Conservation (phyloP, 2,888 invertebrate genomes). For the Patella depressa region DNA sequence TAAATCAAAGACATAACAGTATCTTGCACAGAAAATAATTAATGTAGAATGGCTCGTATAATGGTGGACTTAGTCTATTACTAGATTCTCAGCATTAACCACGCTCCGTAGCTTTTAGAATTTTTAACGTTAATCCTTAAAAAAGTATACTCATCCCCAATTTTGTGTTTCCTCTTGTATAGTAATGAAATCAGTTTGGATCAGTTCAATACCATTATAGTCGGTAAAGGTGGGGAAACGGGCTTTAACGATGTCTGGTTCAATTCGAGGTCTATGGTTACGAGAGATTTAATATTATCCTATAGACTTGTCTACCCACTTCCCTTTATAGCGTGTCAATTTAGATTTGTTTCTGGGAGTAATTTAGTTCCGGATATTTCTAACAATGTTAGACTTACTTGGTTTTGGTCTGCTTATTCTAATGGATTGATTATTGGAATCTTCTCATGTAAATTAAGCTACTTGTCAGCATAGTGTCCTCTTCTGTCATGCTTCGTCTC, state of each 20-base stretch:
- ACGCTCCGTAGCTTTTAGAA: no score
- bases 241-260: neutral
- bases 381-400: slow-evolving; percentile 10
- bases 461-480: slow-evolving; percentile 7
- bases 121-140: no score
- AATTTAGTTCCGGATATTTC: slow-evolving; percentile 12
- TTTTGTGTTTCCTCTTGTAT: slow-evolving; percentile 5
- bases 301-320: neutral
- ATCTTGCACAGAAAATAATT: no score
- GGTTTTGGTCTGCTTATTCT: slow-evolving; percentile 7
- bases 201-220: slow-evolving; percentile 2
- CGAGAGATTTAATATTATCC: slow-evolving; percentile 10
- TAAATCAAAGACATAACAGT: no score
- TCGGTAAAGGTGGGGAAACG: neutral
- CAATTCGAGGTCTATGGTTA: neutral
- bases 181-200: neutral
- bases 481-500: slow-evolving; percentile 10
- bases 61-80: no score
- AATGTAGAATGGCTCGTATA: no score
- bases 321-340: slow-evolving; percentile 8
- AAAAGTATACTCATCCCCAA: neutral
- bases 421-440: slow-evolving; percentile 5
- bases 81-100: no score
- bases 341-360: slow-evolving; percentile 11
- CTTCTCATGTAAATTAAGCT: slow-evolving; percentile 7